These are phyloP conservation scores for Sparidentex hasta DNA, from an alignment of 2,797 vertebrate genomes.

Conservation along the genomic window DNA sequence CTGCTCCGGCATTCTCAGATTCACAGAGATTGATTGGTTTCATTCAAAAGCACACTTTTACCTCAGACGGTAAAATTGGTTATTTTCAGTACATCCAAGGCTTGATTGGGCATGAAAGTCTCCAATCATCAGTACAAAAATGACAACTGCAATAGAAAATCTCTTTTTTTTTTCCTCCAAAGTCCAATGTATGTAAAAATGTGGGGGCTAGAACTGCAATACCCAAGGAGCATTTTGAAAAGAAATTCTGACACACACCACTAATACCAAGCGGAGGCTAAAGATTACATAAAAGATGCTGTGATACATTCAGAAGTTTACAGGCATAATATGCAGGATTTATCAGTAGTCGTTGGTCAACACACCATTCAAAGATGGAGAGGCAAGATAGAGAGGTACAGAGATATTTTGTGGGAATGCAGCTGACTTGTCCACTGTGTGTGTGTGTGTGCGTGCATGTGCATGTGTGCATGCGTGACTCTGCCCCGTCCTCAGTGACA, in stretches of 20 bases:
- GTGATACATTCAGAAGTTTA: neutral
- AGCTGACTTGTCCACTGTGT: too few species aligned
- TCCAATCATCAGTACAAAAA: neutral
- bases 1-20: slow-evolving; percentile 9
- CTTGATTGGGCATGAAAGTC: neutral
- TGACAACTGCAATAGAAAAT: neutral
- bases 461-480: too few species aligned
- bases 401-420: too few species aligned
- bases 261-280: too few species aligned
- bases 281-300: neutral
- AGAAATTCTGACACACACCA: too few species aligned
- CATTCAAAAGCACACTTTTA: neutral
- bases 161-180: neutral
- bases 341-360: too few species aligned
- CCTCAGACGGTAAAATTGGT: neutral
- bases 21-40: neutral
- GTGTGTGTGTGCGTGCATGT: too few species aligned
- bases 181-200: neutral
- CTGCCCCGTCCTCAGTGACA: too few species aligned
- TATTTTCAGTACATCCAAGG: neutral
- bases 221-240: neutral
- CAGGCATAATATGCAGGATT: too few species aligned
- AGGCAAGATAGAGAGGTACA: too few species aligned
- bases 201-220: neutral
- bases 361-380: too few species aligned